Percentiles rank a stretch among this genome's conserved stretches.
Evolutionary conservation across 2,797 vertebrate species (phyloP).

Genomic region (Meriones psammophilus): DNA sequence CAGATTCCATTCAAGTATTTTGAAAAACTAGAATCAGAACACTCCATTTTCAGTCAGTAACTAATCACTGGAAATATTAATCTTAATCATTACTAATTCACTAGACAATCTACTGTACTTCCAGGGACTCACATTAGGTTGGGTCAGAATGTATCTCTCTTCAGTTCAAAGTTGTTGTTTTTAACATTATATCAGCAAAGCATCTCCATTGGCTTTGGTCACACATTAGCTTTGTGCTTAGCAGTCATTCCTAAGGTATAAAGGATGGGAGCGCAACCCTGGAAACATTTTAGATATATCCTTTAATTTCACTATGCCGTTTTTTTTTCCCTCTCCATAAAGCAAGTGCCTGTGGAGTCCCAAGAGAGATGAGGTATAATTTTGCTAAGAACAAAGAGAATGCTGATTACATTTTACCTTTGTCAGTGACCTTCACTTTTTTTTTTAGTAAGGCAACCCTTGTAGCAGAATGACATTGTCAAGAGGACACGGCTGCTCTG

Average conservation of each 20-base stretch:
- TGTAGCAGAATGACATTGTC: not conserved
- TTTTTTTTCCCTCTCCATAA: not conserved
- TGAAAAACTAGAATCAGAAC: not conserved
- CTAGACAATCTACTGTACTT: not conserved
- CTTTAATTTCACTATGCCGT: not conserved
- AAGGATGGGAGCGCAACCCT: not conserved
- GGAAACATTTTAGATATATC: not conserved
- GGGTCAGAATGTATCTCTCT: not conserved
- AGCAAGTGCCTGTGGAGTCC: too few species aligned
- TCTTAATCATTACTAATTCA: slow-evolving; percentile 9
- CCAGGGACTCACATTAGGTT: not conserved
- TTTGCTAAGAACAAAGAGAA: not conserved
- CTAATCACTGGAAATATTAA: not conserved
- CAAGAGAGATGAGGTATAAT: too few species aligned
- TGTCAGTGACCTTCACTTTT: not conserved
- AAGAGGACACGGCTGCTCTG: not conserved
- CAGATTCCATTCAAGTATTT: not conserved
- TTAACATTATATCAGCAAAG: not conserved
- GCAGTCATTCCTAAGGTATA: not conserved
- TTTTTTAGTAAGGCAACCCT: not conserved
- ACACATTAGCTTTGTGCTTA: not conserved
- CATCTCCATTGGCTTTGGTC: not conserved
- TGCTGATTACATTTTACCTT: not conserved
- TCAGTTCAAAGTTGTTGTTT: not conserved
- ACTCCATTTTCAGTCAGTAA: not conserved